A percentile compares a stretch with the other conserved stretches of the same genome.
phyloP scores from a whole-genome alignment of 2,113 vertebrate genomes.

The Tympanuchus pallidicinctus region DNA sequence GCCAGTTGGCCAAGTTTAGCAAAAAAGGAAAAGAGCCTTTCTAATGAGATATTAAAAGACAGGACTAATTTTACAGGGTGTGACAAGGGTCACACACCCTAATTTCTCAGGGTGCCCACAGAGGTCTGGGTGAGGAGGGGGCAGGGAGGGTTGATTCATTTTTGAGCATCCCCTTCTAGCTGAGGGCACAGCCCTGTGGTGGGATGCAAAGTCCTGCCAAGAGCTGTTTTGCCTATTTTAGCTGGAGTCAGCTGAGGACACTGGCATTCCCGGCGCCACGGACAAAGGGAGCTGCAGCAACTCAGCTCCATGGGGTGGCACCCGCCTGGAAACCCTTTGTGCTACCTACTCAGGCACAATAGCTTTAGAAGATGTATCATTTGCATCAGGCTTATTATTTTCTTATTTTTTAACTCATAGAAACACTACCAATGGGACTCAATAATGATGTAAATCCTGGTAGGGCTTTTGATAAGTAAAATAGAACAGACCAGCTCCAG shows the following conservation, averaged over 20 bases:
- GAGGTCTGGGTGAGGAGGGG: not conserved
- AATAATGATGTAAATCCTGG: not conserved
- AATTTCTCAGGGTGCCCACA: not conserved
- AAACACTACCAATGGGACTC: not conserved
- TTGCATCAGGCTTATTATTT: not conserved
- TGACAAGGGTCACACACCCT: not conserved
- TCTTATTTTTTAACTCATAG: not conserved
- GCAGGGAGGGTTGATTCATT: not conserved
- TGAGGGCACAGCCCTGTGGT: not conserved
- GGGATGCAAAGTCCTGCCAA: not conserved
- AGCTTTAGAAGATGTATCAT: not conserved
- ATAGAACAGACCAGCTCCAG: not conserved
- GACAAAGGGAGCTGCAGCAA: slow-evolving; percentile 44
- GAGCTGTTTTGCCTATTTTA: slow-evolving; percentile 1
- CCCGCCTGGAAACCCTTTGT: slow-evolving; percentile 40
- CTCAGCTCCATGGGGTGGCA: not conserved
- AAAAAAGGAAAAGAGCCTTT: not conserved
- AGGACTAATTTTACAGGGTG: not conserved
- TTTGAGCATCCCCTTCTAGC: not conserved
- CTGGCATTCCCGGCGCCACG: not conserved
- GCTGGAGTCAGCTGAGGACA: slow-evolving; percentile 57
- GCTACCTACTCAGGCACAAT: slow-evolving; percentile 25
- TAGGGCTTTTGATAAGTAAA: not conserved
- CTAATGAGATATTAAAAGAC: not conserved
- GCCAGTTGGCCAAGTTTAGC: not conserved